A percentile compares a stretch with the other conserved stretches of the same genome.
Conservation (phyloP, 2,113 vertebrate species). For the Gymnobelideus leadbeateri region DNA sequence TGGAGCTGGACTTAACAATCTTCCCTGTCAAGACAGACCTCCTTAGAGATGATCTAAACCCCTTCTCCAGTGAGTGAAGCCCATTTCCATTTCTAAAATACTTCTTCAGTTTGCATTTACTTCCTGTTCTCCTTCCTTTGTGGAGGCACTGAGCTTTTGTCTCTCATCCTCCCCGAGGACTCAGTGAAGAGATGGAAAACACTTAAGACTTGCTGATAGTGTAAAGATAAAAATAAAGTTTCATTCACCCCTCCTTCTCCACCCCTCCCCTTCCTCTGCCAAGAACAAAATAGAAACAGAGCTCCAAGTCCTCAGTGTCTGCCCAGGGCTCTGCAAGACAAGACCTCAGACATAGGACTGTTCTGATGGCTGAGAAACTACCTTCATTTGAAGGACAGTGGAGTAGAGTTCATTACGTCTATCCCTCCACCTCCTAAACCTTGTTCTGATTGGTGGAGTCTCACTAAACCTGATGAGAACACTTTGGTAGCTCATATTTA, state of each 20-base stretch:
- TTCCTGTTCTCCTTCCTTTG: background rate
- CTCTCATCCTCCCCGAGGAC: background rate
- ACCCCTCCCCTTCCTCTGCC: background rate
- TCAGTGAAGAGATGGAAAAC: background rate
- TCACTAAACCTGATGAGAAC: background rate
- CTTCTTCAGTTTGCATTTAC: background rate
- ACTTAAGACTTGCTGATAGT: conserved; percentile 18
- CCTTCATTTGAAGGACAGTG: background rate
- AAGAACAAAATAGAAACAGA: background rate
- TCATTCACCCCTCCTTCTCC: background rate
- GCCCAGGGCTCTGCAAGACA: background rate
- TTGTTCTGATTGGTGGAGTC: background rate
- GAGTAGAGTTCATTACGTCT: too few relatives aligned
- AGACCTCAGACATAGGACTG: background rate
- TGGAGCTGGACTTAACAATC: background rate
- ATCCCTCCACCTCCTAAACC: background rate
- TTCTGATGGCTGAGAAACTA: background rate
- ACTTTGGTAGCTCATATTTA: background rate
- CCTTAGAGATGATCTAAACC: background rate
- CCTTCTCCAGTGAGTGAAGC: background rate
- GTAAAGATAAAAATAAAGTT: background rate
- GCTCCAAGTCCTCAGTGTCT: background rate
- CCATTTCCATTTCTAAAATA: background rate
- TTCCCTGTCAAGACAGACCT: background rate
- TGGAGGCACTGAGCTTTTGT: background rate